Evolutionary conservation across 92 coral and sea anemone species (phyloP).

Genomic region (Palythoa grandiflora): DNA sequence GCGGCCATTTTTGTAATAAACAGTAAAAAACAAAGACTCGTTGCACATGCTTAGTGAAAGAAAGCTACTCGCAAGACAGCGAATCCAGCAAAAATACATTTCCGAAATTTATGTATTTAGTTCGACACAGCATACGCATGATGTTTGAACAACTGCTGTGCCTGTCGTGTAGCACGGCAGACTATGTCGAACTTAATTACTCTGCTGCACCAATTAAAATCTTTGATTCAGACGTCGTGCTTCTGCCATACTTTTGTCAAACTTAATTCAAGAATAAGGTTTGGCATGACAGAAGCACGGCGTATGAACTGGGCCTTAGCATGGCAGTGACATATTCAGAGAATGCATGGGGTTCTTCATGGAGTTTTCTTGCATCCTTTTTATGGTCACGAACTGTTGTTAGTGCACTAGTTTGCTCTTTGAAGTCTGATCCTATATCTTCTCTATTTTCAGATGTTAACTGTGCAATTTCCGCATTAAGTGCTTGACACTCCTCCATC

Average conservation of each 20-base stretch:
- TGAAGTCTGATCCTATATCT: constrained; percentile 8
- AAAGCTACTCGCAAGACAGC: neutral
- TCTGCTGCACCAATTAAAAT: neutral
- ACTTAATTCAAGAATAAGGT: neutral
- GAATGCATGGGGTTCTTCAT: constrained; percentile 24
- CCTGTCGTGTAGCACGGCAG: neutral
- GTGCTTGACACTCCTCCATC: constrained; percentile 9
- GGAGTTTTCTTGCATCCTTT: constrained; percentile 2
- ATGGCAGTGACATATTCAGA: constrained; percentile 9
- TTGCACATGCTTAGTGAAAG: neutral
- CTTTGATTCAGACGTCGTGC: neutral
- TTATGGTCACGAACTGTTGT: constrained; percentile 12
- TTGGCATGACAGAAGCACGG: neutral
- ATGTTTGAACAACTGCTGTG: neutral
- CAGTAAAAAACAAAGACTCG: neutral
- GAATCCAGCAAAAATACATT: neutral
- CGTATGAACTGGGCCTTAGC: neutral
- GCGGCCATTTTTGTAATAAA: no score
- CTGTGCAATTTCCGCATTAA: constrained; percentile 3
- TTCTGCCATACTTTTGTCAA: neutral
- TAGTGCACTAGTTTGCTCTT: neutral
- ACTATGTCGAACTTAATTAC: neutral
- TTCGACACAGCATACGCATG: neutral
- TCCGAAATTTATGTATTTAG: neutral
- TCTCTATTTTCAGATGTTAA: constrained; percentile 16